Base-by-base conservation (phyloP, 1,140 invertebrate genomes). In the Polyergus mexicanus region DNA sequence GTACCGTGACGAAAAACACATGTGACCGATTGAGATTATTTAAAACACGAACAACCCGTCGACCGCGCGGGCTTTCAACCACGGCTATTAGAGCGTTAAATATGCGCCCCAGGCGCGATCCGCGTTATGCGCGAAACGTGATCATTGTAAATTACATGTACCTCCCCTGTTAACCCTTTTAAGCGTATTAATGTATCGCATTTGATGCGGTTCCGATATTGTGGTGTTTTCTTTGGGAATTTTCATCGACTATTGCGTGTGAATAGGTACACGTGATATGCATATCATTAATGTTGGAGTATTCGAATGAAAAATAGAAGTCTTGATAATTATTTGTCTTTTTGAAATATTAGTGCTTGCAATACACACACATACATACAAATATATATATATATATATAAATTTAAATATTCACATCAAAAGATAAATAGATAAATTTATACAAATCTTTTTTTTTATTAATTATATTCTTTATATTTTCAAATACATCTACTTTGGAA, bases 11-110 rank as follows among this genome's bases (percentile, higher is more conserved):
- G 77, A 80, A 69, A 51, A 51, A 51, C 16, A 69, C 47, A 56
- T 60, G 51, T 77, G 84, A 68, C 58, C 74, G 72, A 87, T 87
- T 65, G 65, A 86, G 84, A 87, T 87, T 86, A 86, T 87, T 87
- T 86, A 86, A 86, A 87, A 86, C 68, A 69, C 51, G 69, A 28
- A 44, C 74, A 66, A 58, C 28, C 28, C 51, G 13, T 58, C 44
- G 69, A 71, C 54, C 58, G 38, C n/a, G 47, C 28, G 68, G 78
- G 74, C 35, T 86, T 87, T 85, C 84, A 60, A 47, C 84, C 41
- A 19, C 19, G 76, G 75, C 69, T 81, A 87, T 81, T 74, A 63
- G 69, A 84, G 66, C 75, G 68, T 87, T 87, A 86, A 87, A 80
- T 80, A 80, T 80, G 77, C 77, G 77, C 77, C 63, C 47, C 63